Base-by-base conservation (phyloP, 2,888 invertebrate species). In the Xanthorhoe spadicearia region DNA sequence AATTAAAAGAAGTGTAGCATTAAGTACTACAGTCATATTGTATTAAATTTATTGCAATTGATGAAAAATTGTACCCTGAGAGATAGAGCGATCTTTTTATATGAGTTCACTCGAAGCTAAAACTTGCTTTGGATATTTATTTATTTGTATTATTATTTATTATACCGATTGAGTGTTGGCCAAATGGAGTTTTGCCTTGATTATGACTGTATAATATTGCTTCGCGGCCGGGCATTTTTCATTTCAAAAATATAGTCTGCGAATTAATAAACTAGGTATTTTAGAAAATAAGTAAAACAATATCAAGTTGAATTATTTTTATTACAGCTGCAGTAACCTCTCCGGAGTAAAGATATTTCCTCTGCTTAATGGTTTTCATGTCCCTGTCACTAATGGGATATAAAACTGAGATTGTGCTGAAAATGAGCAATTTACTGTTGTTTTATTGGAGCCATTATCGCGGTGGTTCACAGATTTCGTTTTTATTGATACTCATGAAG, bases 401-500 rank as follows among this genome's bases (percentile, higher is more conserved):
- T 65, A 63, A 69, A 66, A 60, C 56, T 63, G 56, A 60, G 62
- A 66, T 62, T 65, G 65, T 60, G 56, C 56, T 60, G 43, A 63
- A 66, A 69, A 69, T 63, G 62, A 63, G 62, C 57, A 55, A 65
- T 69, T 65, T 66, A 46, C 54, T 57, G 65, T 60, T 66, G 65
- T 66, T 69, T 69, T 69, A 66, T 69, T 66, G 62, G 23, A 23
- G 52, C 56, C 43, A 66, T 68, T 68, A 68, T 57, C 57, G 49
- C 53, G 38, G 49, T 56, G 68, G 57, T 61, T 66, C 67, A 61
- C 59, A 62, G 62, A 59, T 56, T 64, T 48, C 38, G 48, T 48
- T 65, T 68, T 65, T 63, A 65, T 68, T 62, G 59, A 53, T 55
- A 49, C 49, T 64, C 51, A 61, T 64, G 56, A 48, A 38, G 56